Evolutionary conservation across 64 coral and sea anemone species (phyloP), one percentile per base, ranked within the genome.

Genomic region (Hydrozoanthus tunicans): DNA sequence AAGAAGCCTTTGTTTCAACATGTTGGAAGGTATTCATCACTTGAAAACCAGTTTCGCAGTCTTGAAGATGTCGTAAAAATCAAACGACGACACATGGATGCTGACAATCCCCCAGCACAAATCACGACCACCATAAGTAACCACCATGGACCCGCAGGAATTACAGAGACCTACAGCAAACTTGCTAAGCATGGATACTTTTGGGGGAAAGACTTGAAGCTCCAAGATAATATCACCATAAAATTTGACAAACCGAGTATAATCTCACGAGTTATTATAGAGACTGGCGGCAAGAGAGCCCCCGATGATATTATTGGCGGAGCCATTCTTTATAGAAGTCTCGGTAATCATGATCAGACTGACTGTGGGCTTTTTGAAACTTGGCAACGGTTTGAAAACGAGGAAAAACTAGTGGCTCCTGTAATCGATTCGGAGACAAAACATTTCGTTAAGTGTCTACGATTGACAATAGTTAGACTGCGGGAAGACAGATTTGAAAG

Each of bases 271-370:
- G 3, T 95, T 20, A 69, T 93, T 3, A 77, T 95, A 61, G 94
- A 95, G 43, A 89, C 77, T 8, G 94, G 94, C 9, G 79, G 84
- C 4, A 14, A 56, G 25, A 55, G n/a, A 60, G 94, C 94, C 70
- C 94, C 91, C 5, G 84, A 93, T 4, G 94, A 95, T 32, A 75
- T 89, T n/a, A 83, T 95, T 62, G 94, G 76, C 59, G 91, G 71
- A 70, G 94, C 73, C 11, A 58, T 75, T 25, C 56, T 83, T 15
- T 51, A 74, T 51, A 24, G 69, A 78, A 78, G 13, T 10, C n/a
- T 43, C 32, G 32, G 32, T 43, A 43, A 43, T 43, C 32, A 43
- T 43, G 32, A 43, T 43, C 32, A 43, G 32, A 43, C 32, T 43
- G 32, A 43, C 32, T 43, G 32, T 43, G 32, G 32, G 32, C 32